phyloP scores from a whole-genome alignment of 1,140 invertebrate genomes.

The Maniola jurtina region DNA sequence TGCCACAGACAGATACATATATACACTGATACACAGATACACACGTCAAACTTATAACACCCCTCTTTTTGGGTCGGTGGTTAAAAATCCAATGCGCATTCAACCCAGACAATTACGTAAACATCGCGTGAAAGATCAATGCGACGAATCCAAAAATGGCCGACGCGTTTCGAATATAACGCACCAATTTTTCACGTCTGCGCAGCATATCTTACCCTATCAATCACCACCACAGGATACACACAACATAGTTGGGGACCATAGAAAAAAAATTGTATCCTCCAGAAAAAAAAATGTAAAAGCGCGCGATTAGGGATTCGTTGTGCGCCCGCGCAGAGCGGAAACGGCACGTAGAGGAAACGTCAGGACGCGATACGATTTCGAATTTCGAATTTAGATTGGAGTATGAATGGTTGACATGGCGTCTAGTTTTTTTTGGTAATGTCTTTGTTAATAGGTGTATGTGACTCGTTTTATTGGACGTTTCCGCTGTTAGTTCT shows the following conservation, averaged over 20 bases:
- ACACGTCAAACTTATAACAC: too few relatives aligned
- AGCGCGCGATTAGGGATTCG: slow-evolving; percentile 69
- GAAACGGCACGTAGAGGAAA: slow-evolving; percentile 77
- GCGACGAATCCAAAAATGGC: slow-evolving; percentile 11
- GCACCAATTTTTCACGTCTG: slow-evolving; percentile 55
- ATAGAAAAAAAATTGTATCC: slow-evolving; percentile 55
- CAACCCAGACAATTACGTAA: slow-evolving; percentile 1
- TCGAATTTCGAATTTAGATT: slow-evolving; percentile 72
- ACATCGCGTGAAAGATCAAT: slow-evolving; percentile 12
- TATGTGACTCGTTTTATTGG: slow-evolving; percentile 39
- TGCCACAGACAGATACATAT: too few relatives aligned
- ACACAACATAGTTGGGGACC: slow-evolving; percentile 44
- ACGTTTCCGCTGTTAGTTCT: neutral
- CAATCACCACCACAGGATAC: slow-evolving; percentile 73
- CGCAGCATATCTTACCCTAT: slow-evolving; percentile 55
- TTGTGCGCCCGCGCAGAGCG: slow-evolving; percentile 60
- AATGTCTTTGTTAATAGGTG: slow-evolving; percentile 48
- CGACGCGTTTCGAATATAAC: slow-evolving; percentile 51
- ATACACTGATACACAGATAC: too few relatives aligned
- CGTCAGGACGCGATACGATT: slow-evolving; percentile 76
- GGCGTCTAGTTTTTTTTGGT: slow-evolving; percentile 62
- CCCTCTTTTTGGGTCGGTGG: too few relatives aligned
- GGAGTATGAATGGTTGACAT: slow-evolving; percentile 55
- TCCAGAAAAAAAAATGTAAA: slow-evolving; percentile 58
- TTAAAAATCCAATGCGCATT: neutral